Base-by-base conservation (phyloP, 2,888 invertebrate species). In the Meloe dianella region DNA sequence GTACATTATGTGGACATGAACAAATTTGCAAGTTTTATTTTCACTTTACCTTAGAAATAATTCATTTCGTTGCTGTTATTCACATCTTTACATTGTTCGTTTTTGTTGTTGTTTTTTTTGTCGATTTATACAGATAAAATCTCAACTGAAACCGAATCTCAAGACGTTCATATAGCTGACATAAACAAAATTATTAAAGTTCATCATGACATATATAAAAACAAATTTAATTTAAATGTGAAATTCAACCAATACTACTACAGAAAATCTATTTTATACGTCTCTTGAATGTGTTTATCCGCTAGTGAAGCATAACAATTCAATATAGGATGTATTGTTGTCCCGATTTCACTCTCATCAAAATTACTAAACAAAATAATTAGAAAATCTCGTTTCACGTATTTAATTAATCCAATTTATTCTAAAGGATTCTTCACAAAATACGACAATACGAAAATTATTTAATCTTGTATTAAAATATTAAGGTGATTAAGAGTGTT, bases 21-120 rank as follows among this genome's bases (percentile, higher is more conserved):
- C 65, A 65, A 65, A 68, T 68, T 68, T 62, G 68, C 62, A 65
- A 65, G 65, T 65, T 68, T 68, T 65, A 68, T 68, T 68, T 67
- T 68, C 57, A 63, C 65, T 64, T 56, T 51, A 54, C 54, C 56
- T 56, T 60, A 63, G 66, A 62, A 67, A 67, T 67, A 67, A 64
- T 62, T 64, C 58, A 64, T 51, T 24, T 20, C 24, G 56, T 27
- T 51, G 17, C 9, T 51, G 20, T 4, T 51, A 51, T 51, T 51
- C 14, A 12, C 10, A 22, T 22, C 51, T 22, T 10, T 20, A n/a
- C 22, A 10, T 51, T 22, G 51, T 12, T 24, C 12, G n/a, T n/a
- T n/a, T 51, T 10, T 24, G 10, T 51, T 22, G 9, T 47, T 22
- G n/a, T n/a, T 32, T 17, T 32, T 22, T 22, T 8, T 57, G 1